These are phyloP conservation scores for Himalopsyche tibetana DNA, from an alignment of 2,888 invertebrate species.

Conservation along the genomic window DNA sequence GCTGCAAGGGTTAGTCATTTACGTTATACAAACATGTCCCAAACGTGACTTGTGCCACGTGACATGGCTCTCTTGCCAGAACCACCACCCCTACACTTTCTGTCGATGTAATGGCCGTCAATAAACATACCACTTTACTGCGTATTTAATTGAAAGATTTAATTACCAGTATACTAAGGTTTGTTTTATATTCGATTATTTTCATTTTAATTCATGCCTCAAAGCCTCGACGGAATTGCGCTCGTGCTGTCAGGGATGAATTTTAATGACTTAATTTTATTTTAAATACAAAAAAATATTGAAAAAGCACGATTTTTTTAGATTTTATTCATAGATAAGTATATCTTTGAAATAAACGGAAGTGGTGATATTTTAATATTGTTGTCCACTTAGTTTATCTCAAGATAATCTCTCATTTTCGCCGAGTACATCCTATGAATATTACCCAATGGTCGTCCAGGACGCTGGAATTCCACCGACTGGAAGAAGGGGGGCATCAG, in stretches of 20 bases:
- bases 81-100: background rate
- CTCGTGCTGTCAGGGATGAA: background rate
- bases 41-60: slow-evolving; percentile 24
- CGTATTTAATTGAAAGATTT: slow-evolving; percentile 29
- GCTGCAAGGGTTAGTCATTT: background rate
- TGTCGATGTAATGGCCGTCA: background rate
- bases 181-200: background rate
- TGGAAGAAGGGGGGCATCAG: no score
- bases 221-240: background rate
- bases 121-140: slow-evolving; percentile 29
- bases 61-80: background rate
- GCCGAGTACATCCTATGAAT: no score
- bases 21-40: slow-evolving; percentile 15
- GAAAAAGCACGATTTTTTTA: background rate
- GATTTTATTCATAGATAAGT: no score
- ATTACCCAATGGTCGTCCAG: no score
- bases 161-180: background rate
- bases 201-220: background rate
- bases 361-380: no score
- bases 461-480: no score
- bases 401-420: no score
- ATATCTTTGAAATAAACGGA: no score
- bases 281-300: background rate
- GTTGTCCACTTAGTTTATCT: no score
- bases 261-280: no score